Percentiles rank a stretch among this genome's conserved stretches.
Conservation (phyloP, 1,140 invertebrate genomes). For the Temnothorax curvispinosus region DNA sequence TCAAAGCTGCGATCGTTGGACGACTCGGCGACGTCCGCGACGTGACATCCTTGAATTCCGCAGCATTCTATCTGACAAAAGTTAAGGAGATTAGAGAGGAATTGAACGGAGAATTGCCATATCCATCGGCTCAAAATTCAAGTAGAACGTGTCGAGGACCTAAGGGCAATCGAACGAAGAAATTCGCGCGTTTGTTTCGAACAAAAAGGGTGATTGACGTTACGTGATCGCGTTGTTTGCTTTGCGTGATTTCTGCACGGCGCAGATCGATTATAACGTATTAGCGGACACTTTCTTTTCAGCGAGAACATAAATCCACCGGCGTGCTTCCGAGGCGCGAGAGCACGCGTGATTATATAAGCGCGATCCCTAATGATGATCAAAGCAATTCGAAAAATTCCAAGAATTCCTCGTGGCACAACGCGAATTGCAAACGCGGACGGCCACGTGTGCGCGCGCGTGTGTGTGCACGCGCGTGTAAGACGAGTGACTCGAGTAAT, state of each 20-base stretch:
- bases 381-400: conserved; percentile 26
- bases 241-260: conserved; percentile 26
- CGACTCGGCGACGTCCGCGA: background rate
- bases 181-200: background rate
- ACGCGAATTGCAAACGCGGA: background rate
- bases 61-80: background rate
- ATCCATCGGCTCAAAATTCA: background rate
- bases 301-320: background rate
- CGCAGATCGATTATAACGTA: conserved; percentile 23
- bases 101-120: background rate
- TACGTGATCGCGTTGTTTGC: conserved; percentile 26
- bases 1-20: background rate
- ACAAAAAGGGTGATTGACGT: background rate
- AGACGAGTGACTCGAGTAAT: conserved; percentile 48
- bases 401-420: conserved; percentile 2
- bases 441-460: background rate
- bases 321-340: background rate
- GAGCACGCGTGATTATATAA: conserved; percentile 37
- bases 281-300: conserved; percentile 48
- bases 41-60: background rate
- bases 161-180: background rate
- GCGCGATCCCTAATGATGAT: conserved; percentile 11
- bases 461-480: background rate
- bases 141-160: background rate
- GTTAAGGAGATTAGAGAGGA: background rate